These are phyloP conservation scores for Triplophysa rosa DNA, from an alignment of 2,113 vertebrate genomes.

Conservation along the genomic window DNA sequence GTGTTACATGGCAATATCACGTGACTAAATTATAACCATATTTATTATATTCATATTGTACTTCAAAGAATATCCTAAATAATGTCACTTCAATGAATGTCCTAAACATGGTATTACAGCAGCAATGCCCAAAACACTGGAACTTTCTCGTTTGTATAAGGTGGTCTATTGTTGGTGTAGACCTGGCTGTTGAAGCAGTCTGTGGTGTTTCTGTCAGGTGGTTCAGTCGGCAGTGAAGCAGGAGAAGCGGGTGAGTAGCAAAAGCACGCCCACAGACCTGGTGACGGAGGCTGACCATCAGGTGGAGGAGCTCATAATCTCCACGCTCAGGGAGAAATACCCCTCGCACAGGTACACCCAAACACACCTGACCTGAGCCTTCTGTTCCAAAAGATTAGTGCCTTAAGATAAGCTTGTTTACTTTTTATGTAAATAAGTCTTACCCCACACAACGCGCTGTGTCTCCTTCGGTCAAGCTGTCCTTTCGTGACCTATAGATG, in stretches of 20 bases:
- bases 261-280: constrained; percentile 84
- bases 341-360: constrained; percentile 80
- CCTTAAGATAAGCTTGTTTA: neutral
- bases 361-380: neutral
- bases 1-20: too few relatives aligned
- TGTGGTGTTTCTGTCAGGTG: constrained; percentile 67
- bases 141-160: too few relatives aligned
- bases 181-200: neutral
- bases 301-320: constrained; percentile 85
- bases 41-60: too few relatives aligned
- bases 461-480: neutral
- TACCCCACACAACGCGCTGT: neutral
- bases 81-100: too few relatives aligned
- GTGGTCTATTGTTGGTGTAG: too few relatives aligned
- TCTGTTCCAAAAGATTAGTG: neutral
- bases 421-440: neutral
- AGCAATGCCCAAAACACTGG: too few relatives aligned
- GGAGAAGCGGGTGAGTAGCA: constrained; percentile 83
- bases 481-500: neutral
- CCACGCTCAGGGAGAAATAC: constrained; percentile 80
- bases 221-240: constrained; percentile 80
- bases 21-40: too few relatives aligned
- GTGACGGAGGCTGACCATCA: constrained; percentile 86
- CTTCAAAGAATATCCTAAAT: too few relatives aligned
- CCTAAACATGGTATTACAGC: too few relatives aligned